Evolutionary conservation across 2,888 invertebrate genomes (phyloP), one percentile per base, ranked within the genome.

Genomic region (Phorcus lineatus): DNA sequence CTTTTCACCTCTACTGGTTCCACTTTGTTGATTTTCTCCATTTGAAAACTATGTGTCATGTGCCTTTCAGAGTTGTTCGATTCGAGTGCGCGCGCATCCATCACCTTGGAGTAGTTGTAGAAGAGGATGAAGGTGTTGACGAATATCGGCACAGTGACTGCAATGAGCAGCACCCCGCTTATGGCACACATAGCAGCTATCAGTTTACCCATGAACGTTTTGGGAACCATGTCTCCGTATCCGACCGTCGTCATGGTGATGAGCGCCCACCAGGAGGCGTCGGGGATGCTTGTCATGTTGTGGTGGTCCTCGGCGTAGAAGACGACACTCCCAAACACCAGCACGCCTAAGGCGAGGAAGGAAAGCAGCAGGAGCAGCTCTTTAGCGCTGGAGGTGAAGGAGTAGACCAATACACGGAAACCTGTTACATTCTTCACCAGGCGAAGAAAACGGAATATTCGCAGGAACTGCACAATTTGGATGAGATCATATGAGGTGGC

Each of bases 161-260:
- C 87, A 0, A 89, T 83, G 1, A 90, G 82, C 40, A 88, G 84
- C 0, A 90, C 86, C 3, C 89, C 89, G 17, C 84, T 80, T 2
- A 90, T 66, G 0, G 88, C 87, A 74, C 87, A 88, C 6, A 86
- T 67, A 0, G 85, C 85, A 13, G 87, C 89, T 7, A 87, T 78
- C 7, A 84, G n/a, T 54, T 86, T 85, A 7, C 89, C 89, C n/a
- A 85, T 77, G 3, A 81, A 84, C 52, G 81, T 78, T 11, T 77
- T 84, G 0, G 89, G 89, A 54, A 84, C 83, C 77, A 88, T 84
- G 81, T 90, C 90, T 4, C 89, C 90, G 83, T 90, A 90, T 7
- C 88, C 87, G 19, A 88, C 87, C 9, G 88, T 88, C 67, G 90
- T 90, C 89, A 90, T 89, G 70, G 90, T 89, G 62, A 88, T 84